A percentile compares a stretch with the other conserved stretches of the same genome.
Conservation (phyloP, 2,888 invertebrate genomes). For the Idaea dimidiata region DNA sequence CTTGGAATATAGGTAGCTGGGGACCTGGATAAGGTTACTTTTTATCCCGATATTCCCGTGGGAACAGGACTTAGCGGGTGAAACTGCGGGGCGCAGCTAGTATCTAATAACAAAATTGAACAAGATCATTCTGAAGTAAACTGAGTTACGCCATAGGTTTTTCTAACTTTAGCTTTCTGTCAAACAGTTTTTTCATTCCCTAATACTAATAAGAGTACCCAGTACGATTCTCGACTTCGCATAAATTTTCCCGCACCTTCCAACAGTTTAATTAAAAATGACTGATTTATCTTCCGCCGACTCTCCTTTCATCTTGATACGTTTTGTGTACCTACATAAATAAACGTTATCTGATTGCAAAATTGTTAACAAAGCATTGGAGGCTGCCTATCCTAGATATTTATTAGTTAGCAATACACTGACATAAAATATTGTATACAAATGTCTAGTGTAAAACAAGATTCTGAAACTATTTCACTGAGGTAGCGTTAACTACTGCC, state of each 20-base stretch:
- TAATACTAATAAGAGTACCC: neutral
- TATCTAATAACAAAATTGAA: too few species aligned
- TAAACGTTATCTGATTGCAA: constrained; percentile 18
- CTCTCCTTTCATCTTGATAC: constrained; percentile 25
- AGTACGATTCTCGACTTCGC: constrained; percentile 14
- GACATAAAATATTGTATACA: too few species aligned
- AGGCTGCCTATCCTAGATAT: neutral
- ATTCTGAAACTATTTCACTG: too few species aligned
- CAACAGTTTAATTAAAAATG: constrained; percentile 46
- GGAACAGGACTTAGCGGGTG: too few species aligned
- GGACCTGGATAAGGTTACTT: too few species aligned
- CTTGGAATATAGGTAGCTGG: too few species aligned
- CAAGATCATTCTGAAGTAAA: too few species aligned
- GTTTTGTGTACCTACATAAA: constrained; percentile 16
- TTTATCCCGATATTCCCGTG: too few species aligned
- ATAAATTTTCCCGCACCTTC: constrained; percentile 12
- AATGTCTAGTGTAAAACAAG: too few species aligned
- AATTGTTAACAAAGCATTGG: neutral
- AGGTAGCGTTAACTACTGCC: constrained; percentile 17
- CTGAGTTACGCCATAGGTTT: neutral
- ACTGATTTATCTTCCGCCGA: constrained; percentile 42
- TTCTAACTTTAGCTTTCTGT: neutral
- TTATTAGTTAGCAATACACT: too few species aligned
- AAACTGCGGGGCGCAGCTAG: too few species aligned
- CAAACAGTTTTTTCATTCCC: neutral